Percentiles rank a stretch among this genome's conserved stretches.
phyloP scores from a whole-genome alignment of 2,797 vertebrate species.

The Triplophysa yarkandensis region DNA sequence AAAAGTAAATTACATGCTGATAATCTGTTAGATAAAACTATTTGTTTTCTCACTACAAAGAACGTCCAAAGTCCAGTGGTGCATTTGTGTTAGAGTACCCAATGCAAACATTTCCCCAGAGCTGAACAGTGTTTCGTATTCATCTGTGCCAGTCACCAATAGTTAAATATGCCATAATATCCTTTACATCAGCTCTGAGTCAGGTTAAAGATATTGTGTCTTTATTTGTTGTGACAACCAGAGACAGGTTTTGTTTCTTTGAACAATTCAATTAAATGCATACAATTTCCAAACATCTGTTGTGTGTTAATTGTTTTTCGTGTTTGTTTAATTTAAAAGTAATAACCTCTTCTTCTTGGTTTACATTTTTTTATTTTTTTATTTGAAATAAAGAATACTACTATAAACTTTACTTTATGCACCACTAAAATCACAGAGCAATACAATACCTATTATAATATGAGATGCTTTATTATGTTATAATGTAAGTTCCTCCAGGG shows the following conservation, averaged over 20 bases:
- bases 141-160: background rate
- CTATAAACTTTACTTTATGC: background rate
- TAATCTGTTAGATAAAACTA: background rate
- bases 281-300: background rate
- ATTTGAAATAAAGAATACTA: too few species aligned
- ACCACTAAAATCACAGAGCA: background rate
- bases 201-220: background rate
- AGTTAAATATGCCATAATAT: background rate
- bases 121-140: background rate
- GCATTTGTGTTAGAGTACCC: constrained; percentile 19
- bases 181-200: background rate
- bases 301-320: background rate
- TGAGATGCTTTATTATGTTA: background rate
- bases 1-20: background rate
- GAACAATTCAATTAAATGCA: background rate
- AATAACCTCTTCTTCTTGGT: background rate
- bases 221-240: constrained; percentile 11
- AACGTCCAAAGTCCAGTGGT: constrained; percentile 28
- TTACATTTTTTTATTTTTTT: too few species aligned
- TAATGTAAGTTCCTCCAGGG: background rate
- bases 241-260: background rate
- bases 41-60: constrained; percentile 16
- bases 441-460: background rate
- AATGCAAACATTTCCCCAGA: constrained; percentile 5
- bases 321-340: background rate